A percentile compares a stretch with the other conserved stretches of the same genome.
Conservation (phyloP, 2,888 invertebrate species). For the Piscicola geometra region DNA sequence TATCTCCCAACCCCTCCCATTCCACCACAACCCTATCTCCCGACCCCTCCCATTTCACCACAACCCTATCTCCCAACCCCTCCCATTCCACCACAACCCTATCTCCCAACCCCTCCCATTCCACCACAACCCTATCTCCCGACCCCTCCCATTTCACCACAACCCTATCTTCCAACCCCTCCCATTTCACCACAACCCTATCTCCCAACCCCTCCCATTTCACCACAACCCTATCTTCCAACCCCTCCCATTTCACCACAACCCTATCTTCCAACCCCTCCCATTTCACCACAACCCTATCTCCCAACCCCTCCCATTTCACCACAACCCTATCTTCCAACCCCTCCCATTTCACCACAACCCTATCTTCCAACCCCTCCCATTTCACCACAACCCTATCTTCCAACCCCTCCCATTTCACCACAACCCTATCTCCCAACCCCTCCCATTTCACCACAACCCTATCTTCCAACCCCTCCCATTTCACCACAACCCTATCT, state of each 20-base stretch:
- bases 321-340: not conserved
- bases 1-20: not conserved
- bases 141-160: not conserved
- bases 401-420: not conserved
- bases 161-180: not conserved
- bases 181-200: not conserved
- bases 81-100: not conserved
- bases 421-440: not conserved
- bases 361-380: not conserved
- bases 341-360: not conserved
- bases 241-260: not conserved
- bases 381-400: slow-evolving; percentile 36
- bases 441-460: not conserved
- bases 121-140: not conserved
- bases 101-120: not conserved
- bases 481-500: not conserved
- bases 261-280: not conserved
- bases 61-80: not conserved
- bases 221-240: slow-evolving; percentile 36
- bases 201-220: not conserved
- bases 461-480: not conserved
- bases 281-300: not conserved
- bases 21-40: not conserved
- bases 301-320: not conserved
- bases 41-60: slow-evolving; percentile 36